Evolutionary conservation across 2,113 vertebrate genomes (phyloP), one percentile per base, ranked within the genome.

Genomic region (Phocoena sinus): DNA sequence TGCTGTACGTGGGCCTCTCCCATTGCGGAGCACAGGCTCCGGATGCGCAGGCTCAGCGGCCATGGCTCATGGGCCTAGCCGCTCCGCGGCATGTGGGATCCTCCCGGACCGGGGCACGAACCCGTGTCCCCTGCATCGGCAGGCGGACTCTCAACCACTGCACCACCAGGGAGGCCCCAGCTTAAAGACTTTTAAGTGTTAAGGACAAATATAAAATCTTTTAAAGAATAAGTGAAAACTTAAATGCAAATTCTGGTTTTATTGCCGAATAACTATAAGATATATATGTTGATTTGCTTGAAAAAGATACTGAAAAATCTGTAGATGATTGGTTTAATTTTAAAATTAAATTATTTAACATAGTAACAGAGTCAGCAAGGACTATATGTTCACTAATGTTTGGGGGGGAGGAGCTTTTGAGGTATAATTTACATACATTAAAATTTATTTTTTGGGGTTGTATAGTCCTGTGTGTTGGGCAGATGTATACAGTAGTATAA

Each of bases 301-400:
- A 56, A 92, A 79, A 60, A 92, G 26, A n/a, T 68, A 82, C 26
- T 91, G 26, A 89, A 31, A 23, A 84, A 47, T 97, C 56, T 90
- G 11, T 31, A 96, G 53, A 9, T 93, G 18, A 44, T 31, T 95
- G 50, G 31, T 93, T 97, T 97, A 90, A 86, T 92, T 94, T 86
- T 76, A 53, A 60, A 96, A 89, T 94, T 70, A 85, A 94, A 77
- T 77, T 94, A 63, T 58, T 88, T 96, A 63, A 84, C 10, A 67
- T 8, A 77, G 21, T 80, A 80, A 82, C 26, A 76, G 2, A 47
- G 41, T 95, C 36, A 90, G 6, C 36, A 86, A 65, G 41, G 12
- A 92, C 53, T 94, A 0, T 56, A 8, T 65, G n/a, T 81, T 88
- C 8, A 80, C 3, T 73, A 79, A 12, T 77, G 12, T 83, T 95